These are phyloP conservation scores for Phyto melanocephala DNA, from an alignment of 2,888 invertebrate species.

Conservation along the genomic window DNA sequence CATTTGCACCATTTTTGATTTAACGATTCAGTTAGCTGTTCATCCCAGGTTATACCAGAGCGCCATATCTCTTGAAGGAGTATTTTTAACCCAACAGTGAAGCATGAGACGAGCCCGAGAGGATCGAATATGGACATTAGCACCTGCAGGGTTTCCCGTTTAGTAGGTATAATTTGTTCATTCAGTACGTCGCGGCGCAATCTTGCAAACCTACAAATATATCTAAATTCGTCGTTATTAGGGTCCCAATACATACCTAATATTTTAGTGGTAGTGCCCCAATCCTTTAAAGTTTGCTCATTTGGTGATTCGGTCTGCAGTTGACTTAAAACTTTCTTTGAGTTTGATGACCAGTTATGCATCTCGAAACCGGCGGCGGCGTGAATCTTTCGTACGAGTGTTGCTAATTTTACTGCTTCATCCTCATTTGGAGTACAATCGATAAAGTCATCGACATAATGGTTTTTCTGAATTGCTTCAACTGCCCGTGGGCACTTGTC, in stretches of 20 bases:
- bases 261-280: slow-evolving; percentile 20
- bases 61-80: slow-evolving; percentile 51
- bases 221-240: slow-evolving; percentile 46
- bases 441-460: slow-evolving; percentile 66
- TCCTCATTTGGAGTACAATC: slow-evolving; percentile 34
- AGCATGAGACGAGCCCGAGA: slow-evolving; percentile 46
- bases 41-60: slow-evolving; percentile 48
- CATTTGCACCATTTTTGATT: slow-evolving; percentile 45
- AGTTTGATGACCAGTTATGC: slow-evolving; percentile 38
- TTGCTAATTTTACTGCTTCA: slow-evolving; percentile 31
- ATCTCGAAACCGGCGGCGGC: background rate
- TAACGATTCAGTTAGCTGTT: slow-evolving; percentile 16
- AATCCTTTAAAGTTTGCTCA: background rate
- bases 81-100: slow-evolving; percentile 41
- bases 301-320: background rate
- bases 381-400: slow-evolving; percentile 32
- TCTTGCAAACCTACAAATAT: slow-evolving; percentile 55
- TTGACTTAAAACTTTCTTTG: background rate
- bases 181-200: slow-evolving; percentile 42
- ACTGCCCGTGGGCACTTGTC: slow-evolving; percentile 65
- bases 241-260: slow-evolving; percentile 54
- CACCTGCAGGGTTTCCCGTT: slow-evolving; percentile 49
- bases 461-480: slow-evolving; percentile 66
- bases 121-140: slow-evolving; percentile 64
- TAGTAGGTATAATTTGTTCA: slow-evolving; percentile 36